Evolutionary conservation across 2,797 vertebrate genomes (phyloP).

Genomic region (Lycodopsis pacificus): DNA sequence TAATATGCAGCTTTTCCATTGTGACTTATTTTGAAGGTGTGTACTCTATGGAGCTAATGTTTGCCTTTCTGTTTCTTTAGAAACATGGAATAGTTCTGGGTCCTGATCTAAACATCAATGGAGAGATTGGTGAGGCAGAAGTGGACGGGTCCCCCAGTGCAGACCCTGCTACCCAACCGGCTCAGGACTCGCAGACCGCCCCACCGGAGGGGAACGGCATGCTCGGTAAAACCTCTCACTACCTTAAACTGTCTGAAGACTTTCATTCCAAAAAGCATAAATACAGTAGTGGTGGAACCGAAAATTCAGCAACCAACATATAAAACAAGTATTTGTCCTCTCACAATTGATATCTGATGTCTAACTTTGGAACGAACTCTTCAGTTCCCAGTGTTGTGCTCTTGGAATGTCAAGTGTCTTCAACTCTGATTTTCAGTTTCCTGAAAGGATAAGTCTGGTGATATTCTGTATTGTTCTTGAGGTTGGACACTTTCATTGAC

Average conservation of each 20-base stretch:
- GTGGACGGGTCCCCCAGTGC: constrained; percentile 44
- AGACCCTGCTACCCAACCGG: constrained; percentile 36
- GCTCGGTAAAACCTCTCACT: constrained; percentile 78
- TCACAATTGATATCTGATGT: not conserved
- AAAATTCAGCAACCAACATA: not conserved
- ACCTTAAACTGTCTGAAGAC: constrained; percentile 32
- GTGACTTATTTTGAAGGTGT: not conserved
- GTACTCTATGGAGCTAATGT: constrained; percentile 3
- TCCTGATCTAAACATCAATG: constrained; percentile 86
- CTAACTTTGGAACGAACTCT: constrained; percentile 49
- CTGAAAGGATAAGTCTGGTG: constrained; percentile 38
- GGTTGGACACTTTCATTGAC: not conserved
- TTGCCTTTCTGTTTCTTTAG: constrained; percentile 72
- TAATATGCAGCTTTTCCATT: no score
- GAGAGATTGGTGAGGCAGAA: constrained; percentile 77
- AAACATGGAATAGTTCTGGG: constrained; percentile 93
- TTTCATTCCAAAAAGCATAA: constrained; percentile 39
- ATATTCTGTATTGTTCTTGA: constrained; percentile 14
- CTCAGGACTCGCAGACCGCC: constrained; percentile 43
- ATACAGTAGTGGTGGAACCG: not conserved
- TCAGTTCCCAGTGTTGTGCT: constrained; percentile 6
- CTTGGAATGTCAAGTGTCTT: not conserved
- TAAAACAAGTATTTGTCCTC: not conserved
- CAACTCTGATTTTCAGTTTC: constrained; percentile 12
- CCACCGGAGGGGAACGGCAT: constrained; percentile 78